Percentiles rank a stretch among this genome's conserved stretches.
Conservation (phyloP, 2,888 invertebrate species). For the Entomobrya proxima region DNA sequence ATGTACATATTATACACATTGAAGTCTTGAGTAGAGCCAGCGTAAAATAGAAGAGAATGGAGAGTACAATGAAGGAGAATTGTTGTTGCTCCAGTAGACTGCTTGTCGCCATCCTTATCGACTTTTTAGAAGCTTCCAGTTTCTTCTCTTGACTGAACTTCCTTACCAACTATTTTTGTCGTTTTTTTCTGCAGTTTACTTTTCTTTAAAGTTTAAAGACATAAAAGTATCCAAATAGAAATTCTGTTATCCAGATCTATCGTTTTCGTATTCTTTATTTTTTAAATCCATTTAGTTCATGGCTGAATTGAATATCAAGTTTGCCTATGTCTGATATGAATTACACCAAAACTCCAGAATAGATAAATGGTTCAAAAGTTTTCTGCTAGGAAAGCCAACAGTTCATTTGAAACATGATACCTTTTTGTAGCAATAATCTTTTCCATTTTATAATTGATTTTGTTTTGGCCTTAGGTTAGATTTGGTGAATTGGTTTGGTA, state of each 20-base stretch:
- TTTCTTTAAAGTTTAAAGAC: too few species aligned
- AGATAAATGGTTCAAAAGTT: conserved; percentile 42
- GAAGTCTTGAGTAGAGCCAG: conserved; percentile 6
- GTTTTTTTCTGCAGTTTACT: too few species aligned
- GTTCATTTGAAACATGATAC: conserved; percentile 8
- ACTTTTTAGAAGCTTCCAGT: conserved; percentile 63
- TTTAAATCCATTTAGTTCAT: not conserved
- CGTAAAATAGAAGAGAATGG: conserved; percentile 25
- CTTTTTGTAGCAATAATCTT: not conserved
- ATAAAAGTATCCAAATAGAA: not conserved
- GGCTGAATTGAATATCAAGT: not conserved
- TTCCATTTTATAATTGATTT: too few species aligned
- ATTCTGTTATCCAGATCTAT: too few species aligned
- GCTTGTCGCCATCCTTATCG: conserved; percentile 67
- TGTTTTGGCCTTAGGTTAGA: too few species aligned
- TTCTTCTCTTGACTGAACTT: conserved; percentile 23
- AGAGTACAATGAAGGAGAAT: not conserved
- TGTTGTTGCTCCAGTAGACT: conserved; percentile 55
- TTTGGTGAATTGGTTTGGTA: too few species aligned
- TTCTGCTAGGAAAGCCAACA: conserved; percentile 49
- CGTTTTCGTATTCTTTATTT: too few species aligned
- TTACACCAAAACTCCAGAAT: conserved; percentile 11
- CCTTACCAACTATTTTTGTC: too few species aligned
- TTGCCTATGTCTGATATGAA: not conserved
- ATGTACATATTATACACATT: not conserved